Conservation (phyloP, 2,888 invertebrate species). For the Ophioninae sp. region DNA sequence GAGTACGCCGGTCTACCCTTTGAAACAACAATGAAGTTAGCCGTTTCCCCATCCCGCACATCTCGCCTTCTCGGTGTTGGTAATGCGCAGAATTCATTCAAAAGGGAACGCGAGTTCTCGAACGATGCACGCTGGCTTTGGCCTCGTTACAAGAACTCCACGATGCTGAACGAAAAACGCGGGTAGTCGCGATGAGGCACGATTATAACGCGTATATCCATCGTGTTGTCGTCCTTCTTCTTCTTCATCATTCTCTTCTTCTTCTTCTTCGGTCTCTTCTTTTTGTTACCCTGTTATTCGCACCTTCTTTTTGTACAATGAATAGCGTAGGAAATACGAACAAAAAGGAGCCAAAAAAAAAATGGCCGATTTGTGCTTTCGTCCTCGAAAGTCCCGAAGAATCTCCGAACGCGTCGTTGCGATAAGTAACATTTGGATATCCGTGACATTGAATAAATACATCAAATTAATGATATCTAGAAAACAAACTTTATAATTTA, state of each 20-base stretch:
- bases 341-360: too few relatives aligned
- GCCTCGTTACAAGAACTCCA: slow-evolving; percentile 47
- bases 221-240: background rate
- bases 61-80: slow-evolving; percentile 76
- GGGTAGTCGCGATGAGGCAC: slow-evolving; percentile 22
- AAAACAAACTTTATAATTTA: too few relatives aligned
- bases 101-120: slow-evolving; percentile 65
- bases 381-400: too few relatives aligned
- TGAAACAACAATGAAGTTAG: slow-evolving; percentile 80
- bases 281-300: background rate
- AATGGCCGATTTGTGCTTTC: too few relatives aligned
- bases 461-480: too few relatives aligned
- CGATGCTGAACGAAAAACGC: slow-evolving; percentile 31
- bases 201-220: slow-evolving; percentile 38
- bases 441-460: too few relatives aligned
- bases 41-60: too few relatives aligned
- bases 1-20: slow-evolving; percentile 66
- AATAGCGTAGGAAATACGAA: slow-evolving; percentile 49
- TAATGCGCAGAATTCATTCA: slow-evolving; percentile 78
- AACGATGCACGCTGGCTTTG: slow-evolving; percentile 25
- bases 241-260: background rate
- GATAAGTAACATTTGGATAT: too few relatives aligned
- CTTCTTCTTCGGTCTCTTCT: background rate
- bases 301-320: too few relatives aligned
- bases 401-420: too few relatives aligned